Conservation (phyloP, 2,888 invertebrate species). For the Cetonia aurata region DNA sequence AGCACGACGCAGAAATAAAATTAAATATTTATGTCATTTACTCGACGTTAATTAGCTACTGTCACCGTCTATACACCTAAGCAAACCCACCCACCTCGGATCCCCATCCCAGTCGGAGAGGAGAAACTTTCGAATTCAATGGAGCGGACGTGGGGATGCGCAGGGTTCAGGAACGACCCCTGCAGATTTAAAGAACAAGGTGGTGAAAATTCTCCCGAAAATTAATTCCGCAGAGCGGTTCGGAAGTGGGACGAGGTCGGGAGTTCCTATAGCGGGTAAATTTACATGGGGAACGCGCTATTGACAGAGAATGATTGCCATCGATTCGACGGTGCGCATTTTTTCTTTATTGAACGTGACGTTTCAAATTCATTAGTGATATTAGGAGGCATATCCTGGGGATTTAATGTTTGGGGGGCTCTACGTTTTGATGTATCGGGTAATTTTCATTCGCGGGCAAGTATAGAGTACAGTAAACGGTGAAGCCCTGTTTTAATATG, state of each 20-base stretch:
- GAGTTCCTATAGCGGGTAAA: background rate
- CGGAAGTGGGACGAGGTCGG: background rate
- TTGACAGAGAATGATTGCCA: conserved; percentile 34
- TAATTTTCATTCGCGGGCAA: conserved; percentile 10
- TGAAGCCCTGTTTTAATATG: conserved; percentile 5
- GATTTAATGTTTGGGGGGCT: conserved; percentile 8
- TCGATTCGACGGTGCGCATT: background rate
- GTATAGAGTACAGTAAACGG: background rate
- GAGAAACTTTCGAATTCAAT: conserved; percentile 28
- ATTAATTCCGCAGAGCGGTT: conserved; percentile 31
- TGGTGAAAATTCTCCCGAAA: conserved; percentile 25
- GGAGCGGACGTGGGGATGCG: background rate
- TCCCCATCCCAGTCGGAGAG: conserved; percentile 1
- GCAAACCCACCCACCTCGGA: background rate
- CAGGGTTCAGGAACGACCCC: background rate
- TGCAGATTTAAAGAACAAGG: conserved; percentile 32
- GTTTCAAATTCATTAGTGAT: conserved; percentile 37
- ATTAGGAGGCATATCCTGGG: conserved; percentile 33
- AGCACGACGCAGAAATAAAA: conserved; percentile 13
- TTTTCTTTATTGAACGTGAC: conserved; percentile 26
- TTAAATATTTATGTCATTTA: conserved; percentile 30
- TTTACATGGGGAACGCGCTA: background rate
- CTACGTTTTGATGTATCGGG: conserved; percentile 20
- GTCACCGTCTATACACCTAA: too few relatives aligned
- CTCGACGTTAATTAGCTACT: conserved; percentile 13